These are phyloP conservation scores for Periplaneta americana DNA, from an alignment of 1,140 invertebrate species.

Conservation along the genomic window DNA sequence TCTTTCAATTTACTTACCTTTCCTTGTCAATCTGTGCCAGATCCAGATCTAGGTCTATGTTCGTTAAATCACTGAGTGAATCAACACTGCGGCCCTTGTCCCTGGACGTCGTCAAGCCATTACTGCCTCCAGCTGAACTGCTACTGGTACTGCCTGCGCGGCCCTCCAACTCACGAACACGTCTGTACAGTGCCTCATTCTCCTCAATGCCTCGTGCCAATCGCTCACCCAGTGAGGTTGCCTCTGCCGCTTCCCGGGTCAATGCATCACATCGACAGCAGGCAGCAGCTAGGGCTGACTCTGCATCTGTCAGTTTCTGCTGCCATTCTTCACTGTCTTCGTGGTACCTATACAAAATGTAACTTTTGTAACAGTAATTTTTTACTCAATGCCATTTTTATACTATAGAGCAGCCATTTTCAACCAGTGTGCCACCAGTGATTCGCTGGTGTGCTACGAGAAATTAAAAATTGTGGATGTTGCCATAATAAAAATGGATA, in stretches of 20 bases:
- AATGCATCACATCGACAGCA: slow-evolving; percentile 55
- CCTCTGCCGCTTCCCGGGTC: slow-evolving; percentile 53
- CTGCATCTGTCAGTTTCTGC: slow-evolving; percentile 51
- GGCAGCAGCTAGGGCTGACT: slow-evolving; percentile 53
- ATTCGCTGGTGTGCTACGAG: too few species aligned
- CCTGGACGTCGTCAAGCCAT: slow-evolving; percentile 4
- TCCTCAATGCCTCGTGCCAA: slow-evolving; percentile 64
- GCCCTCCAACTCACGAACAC: slow-evolving; percentile 63
- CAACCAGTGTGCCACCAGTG: too few species aligned
- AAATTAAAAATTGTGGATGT: too few species aligned
- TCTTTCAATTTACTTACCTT: too few species aligned
- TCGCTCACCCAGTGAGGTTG: slow-evolving; percentile 46
- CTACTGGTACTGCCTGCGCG: slow-evolving; percentile 26
- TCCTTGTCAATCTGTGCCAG: slow-evolving; percentile 68
- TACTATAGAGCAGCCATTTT: too few species aligned
- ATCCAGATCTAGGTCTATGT: slow-evolving; percentile 69
- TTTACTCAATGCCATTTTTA: too few species aligned
- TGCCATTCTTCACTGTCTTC: slow-evolving; percentile 60
- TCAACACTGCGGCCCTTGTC: slow-evolving; percentile 35
- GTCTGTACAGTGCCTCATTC: slow-evolving; percentile 64
- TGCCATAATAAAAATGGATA: too few species aligned
- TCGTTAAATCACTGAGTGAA: slow-evolving; percentile 73
- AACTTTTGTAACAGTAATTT: too few species aligned
- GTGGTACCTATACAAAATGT: slow-evolving; percentile 37
- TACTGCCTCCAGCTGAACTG: slow-evolving; percentile 15